Base-by-base conservation (phyloP, 2,797 vertebrate species). In the Hoplostethus atlanticus region DNA sequence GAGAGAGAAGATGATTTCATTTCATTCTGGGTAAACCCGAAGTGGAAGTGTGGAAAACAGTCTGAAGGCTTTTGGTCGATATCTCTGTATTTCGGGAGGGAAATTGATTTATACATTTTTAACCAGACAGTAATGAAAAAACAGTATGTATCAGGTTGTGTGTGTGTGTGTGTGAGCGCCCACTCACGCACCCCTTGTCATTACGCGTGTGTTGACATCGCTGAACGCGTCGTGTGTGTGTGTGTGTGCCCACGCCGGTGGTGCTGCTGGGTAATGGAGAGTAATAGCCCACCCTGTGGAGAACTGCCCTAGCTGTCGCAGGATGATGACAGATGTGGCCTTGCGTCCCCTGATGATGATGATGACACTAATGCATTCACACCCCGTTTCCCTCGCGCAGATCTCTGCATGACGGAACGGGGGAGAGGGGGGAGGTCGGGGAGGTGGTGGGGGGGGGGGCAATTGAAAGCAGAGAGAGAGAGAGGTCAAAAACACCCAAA, bases 91-190 rank as follows among this genome's bases (percentile, higher is more conserved):
- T 89, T 89, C 74, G 59, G 56, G 59, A 82, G 36, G 78, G 66
- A 85, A 85, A 91, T 87, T 80, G 87, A 87, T 91, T 80, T 81
- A 87, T 90, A 87, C 76, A 84, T 88, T 90, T 91, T 91, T 89
- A 91, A 91, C 70, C 84, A 87, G 79, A 70, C 82, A 72, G 69
- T 82, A 78, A 87, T 87, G 80, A 31, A 85, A 84, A 89, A 80
- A 88, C 69, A 83, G 70, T 62, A 85, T 71, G 65, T 83, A 83
- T 80, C 71, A 65, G 61, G 75, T 80, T 85, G 77, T 86, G 71
- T 34, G 47, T 15, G 21, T 21, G 69, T 85, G 73, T 60, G 21
- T 10, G 64, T 79, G 50, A 67, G 68, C 54, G 54, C 56, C 72
- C 63, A 61, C 68, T 58, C 69, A 81, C 68, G 77, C 60, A 57